Base-by-base conservation (phyloP, 1,140 invertebrate species). In the Drosophila nannoptera region DNA sequence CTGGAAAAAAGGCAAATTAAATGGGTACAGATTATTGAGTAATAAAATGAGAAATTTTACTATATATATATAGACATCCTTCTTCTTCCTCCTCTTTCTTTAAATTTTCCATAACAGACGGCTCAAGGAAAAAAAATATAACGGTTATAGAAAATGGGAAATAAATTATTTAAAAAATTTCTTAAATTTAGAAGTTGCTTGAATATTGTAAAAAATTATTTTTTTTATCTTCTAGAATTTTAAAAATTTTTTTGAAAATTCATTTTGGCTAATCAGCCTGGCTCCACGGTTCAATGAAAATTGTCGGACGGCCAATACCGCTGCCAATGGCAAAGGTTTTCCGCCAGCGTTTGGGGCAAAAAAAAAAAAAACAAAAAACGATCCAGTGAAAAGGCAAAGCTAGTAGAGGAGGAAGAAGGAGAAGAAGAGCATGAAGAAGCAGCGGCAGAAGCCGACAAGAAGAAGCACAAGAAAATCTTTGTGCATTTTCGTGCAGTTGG, bases 401-500 rank as follows among this genome's bases (percentile, higher is more conserved):
- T 22, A 22, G 36, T 9, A 9, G 0, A 11, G 7, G 9, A 38
- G 38, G 38, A 5, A n/a, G 36, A 11, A 9, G 7, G 9, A 4
- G 36, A 11, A 0, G 14, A 22, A 22, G 29, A 29, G 5, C 42
- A 43, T 29, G 9, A 22, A 38, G 52, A 36, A 58, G 40, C 7
- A 14, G n/a, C 3, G 22, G 22, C 22, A 22, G 22, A 22, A 22
- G 22, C 22, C 22, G 12, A 8, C 14, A 45, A 45, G 7, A 55
- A 42, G 22, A 22, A 22, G 22, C 22, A 3, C 14, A 55, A 81
- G 77, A 66, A 83, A 77, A 74, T 76, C 66, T 65, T 86, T 73
- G 73, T 62, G 80, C 73, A 84, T 84, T 84, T 78, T 80, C 73
- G 80, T 84, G 80, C 73, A 67, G 76, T 78, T 69, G 78, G 69